These are phyloP conservation scores for Apamea monoglypha DNA, from an alignment of 2,888 invertebrate species.

Conservation along the genomic window DNA sequence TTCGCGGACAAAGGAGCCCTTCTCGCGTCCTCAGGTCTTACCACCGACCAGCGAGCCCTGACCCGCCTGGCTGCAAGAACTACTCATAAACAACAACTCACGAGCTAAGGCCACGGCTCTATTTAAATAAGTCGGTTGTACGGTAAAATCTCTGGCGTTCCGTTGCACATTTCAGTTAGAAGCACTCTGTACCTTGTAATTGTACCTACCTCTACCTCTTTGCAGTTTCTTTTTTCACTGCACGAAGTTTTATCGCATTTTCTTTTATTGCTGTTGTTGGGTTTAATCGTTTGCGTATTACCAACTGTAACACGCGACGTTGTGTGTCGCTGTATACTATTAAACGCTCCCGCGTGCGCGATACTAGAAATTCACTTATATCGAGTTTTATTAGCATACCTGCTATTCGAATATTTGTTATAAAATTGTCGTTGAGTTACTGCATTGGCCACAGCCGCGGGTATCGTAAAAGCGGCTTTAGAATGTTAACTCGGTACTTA, in stretches of 20 bases:
- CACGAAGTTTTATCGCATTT: conserved; percentile 47
- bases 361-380: conserved; percentile 44
- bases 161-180: conserved; percentile 77
- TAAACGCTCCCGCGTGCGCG: conserved; percentile 53
- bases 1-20: conserved; percentile 80
- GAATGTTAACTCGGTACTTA: neutral
- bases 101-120: conserved; percentile 69
- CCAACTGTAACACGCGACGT: conserved; percentile 50
- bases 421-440: conserved; percentile 35
- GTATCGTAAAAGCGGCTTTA: conserved; percentile 22
- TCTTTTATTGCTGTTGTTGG: conserved; percentile 53
- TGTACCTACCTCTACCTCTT: conserved; percentile 54
- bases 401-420: conserved; percentile 45
- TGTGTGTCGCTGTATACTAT: conserved; percentile 45
- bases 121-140: conserved; percentile 69
- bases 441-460: conserved; percentile 23
- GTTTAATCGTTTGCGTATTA: conserved; percentile 51
- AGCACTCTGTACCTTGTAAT: conserved; percentile 60
- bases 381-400: conserved; percentile 48
- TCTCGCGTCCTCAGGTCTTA: conserved; percentile 75
- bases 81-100: conserved; percentile 67
- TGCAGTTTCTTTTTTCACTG: conserved; percentile 53
- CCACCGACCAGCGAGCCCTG: conserved; percentile 50
- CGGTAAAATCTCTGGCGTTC: conserved; percentile 66
- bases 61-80: conserved; percentile 60